phyloP scores from a whole-genome alignment of 2,113 vertebrate species.

The Solenodon paradoxus region DNA sequence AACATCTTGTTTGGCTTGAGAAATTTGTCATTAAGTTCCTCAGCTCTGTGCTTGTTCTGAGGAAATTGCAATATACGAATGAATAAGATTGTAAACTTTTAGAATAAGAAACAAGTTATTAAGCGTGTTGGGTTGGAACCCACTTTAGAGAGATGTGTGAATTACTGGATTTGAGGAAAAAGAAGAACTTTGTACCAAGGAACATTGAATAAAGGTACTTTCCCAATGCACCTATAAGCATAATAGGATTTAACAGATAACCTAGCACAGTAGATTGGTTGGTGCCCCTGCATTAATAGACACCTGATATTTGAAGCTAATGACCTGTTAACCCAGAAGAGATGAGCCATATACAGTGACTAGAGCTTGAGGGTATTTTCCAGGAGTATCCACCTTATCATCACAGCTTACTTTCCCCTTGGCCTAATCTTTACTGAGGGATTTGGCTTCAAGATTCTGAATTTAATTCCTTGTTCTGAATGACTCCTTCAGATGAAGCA shows the following conservation, averaged over 20 bases:
- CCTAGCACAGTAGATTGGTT: background rate
- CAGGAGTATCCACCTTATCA: background rate
- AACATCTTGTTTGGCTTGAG: conserved; percentile 50
- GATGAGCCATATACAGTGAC: background rate
- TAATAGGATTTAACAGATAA: background rate
- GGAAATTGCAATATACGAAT: conserved; percentile 30
- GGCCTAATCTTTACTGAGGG: background rate
- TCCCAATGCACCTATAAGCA: background rate
- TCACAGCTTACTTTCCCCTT: background rate
- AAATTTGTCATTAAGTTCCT: conserved; percentile 40
- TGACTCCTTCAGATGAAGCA: background rate
- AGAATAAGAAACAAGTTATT: conserved; percentile 32
- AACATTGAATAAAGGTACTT: background rate
- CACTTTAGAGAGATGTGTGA: background rate
- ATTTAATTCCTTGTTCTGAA: background rate
- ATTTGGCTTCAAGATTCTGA: background rate
- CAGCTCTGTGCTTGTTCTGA: conserved; percentile 37
- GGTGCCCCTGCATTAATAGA: background rate
- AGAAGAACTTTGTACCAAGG: background rate
- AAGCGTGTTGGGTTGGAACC: background rate
- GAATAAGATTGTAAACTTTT: conserved; percentile 31
- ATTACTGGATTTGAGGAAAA: background rate
- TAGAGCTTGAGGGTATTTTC: background rate
- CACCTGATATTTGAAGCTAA: background rate
- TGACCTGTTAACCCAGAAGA: background rate